These are phyloP conservation scores for Huso huso DNA, from an alignment of 2,797 vertebrate species.

Conservation along the genomic window DNA sequence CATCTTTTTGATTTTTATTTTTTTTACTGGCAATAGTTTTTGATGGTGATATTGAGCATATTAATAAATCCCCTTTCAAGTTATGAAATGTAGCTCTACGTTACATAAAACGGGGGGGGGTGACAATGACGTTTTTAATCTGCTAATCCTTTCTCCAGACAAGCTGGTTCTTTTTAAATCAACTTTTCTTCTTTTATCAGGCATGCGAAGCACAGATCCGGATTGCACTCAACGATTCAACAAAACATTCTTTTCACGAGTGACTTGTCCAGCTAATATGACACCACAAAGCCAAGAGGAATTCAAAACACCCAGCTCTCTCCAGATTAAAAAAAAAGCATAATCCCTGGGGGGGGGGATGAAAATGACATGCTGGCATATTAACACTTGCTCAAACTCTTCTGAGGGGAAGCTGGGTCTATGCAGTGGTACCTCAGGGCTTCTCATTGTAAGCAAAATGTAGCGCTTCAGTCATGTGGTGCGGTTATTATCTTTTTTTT, in stretches of 20 bases:
- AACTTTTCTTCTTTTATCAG: conserved; percentile 51
- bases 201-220: conserved; percentile 47
- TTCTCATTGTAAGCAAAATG: not conserved
- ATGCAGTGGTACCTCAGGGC: not conserved
- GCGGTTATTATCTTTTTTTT: not conserved
- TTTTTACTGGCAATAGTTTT: too few relatives aligned
- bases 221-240: conserved; percentile 45
- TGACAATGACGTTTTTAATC: conserved; percentile 46
- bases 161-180: conserved; percentile 57
- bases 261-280: conserved; percentile 47
- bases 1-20: too few relatives aligned
- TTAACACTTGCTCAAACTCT: conserved; percentile 52
- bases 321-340: conserved; percentile 45
- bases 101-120: conserved; percentile 37
- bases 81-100: conserved; percentile 49
- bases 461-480: not conserved
- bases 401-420: conserved; percentile 39
- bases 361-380: conserved; percentile 47
- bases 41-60: conserved; percentile 16
- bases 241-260: conserved; percentile 53
- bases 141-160: conserved; percentile 55
- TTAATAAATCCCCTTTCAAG: conserved; percentile 20
- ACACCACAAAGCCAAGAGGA: conserved; percentile 47
- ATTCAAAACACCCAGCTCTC: conserved; percentile 51
- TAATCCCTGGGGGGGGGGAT: conserved; percentile 49